Evolutionary conservation across 2,113 vertebrate species (phyloP), one percentile per base, ranked within the genome.

Genomic region (Pygathrix nemaeus): DNA sequence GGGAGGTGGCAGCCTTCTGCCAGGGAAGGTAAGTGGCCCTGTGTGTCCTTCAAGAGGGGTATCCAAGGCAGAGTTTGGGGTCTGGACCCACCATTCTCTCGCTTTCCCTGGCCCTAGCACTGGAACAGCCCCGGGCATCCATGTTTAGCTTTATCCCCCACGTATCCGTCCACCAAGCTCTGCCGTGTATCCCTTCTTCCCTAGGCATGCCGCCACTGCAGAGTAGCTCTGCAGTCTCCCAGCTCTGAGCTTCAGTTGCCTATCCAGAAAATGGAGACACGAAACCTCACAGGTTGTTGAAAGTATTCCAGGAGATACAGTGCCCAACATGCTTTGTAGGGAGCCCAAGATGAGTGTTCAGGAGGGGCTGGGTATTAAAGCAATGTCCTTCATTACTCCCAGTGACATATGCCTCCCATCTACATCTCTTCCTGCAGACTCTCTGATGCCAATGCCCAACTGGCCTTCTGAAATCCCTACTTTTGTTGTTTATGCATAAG

Each of bases 161-260:
- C 6, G 6, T 38, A 27, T 4, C 30, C 43, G 2, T 1, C 20
- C 59, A 40, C 0, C 0, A 50, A 40, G 1, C 12, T 55, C 32
- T 45, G n/a, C 40, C 9, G 27, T 10, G 8, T 5, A 32, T 13
- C 10, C 35, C 14, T 8, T 7, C 11, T 13, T 30, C 10, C 66
- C 43, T n/a, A 12, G 45, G 48, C 40, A 59, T 68, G 45, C 32
- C 57, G 2, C 55, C 57, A 16, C 43, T 32, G 45, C n/a, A 11
- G 0, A 64, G 61, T 0, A 25, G 11, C 48, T 73, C 30, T 84
- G 23, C 21, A 72, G 1, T 13, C 48, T 23, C 45, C 11, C 8
- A 50, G 8, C 75, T 91, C 68, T 7, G 38, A 93, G n/a, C 12
- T 55, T 93, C 40, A 38, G 50, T 86, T 82, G 16, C 48, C 91